Evolutionary conservation across 1,140 invertebrate species (phyloP), one percentile per base, ranked within the genome.

Genomic region (Drosophila guanche): DNA sequence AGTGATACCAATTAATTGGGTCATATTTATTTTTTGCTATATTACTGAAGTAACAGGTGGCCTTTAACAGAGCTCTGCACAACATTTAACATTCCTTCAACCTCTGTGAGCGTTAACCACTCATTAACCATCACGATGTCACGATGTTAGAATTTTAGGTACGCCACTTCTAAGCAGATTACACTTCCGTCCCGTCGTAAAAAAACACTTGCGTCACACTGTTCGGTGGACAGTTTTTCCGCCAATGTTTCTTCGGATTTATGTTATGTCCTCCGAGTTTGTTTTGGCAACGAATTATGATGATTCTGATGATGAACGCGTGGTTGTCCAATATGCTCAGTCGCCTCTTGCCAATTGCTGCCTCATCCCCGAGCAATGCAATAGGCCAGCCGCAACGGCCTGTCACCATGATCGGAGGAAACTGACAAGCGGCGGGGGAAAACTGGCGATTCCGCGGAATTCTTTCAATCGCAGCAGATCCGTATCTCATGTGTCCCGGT

Each of bases 221-320:
- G 80, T 83, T 58, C 33, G 37, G 42, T 43, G 20, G n/a, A 63
- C 25, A 62, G 7, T 59, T 72, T 56, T 70, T 27, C 22, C 46
- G 27, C 20, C 53, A 67, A 41, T 59, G 50, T 45, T 50, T 53
- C 41, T 43, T 48, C 50, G 27, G 10, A 40, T 43, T 37, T 16
- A 1, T 10, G 27, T 16, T 16, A 25, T 66, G 53, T 56, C 60
- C 46, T 56, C 52, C 23, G 58, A 40, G 54, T 51, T 51, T 52
- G 46, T 67, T 84, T 63, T 86, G 81, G 61, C 83, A 71, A 54
- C 57, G 69, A 88, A 81, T 81, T 88, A 81, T 86, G 73, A 86
- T 81, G 81, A 86, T 88, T 88, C 81, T 81, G 68, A 81, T 88
- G 81, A 88, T 68, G 81, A 86, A 86, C 77, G 81, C 65, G 83